phyloP scores from a whole-genome alignment of 2,888 invertebrate species.

The Hipparchia semele region DNA sequence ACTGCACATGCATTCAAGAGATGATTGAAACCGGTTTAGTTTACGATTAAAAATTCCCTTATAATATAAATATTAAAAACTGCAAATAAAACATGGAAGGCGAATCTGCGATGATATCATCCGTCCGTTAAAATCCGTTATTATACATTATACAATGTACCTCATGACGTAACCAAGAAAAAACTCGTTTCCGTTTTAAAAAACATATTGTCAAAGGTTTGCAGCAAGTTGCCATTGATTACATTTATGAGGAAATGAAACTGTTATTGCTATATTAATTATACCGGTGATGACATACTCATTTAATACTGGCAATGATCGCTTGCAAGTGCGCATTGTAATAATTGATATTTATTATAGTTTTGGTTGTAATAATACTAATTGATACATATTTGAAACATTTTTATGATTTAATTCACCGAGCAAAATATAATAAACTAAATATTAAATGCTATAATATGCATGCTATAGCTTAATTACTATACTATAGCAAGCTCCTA shows the following conservation, averaged over 20 bases:
- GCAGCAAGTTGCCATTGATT: not conserved
- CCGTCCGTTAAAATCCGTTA: conserved; percentile 30
- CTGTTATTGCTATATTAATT: conserved; percentile 17
- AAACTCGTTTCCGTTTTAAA: conserved; percentile 7
- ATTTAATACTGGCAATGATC: not conserved
- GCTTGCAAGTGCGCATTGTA: conserved; percentile 14
- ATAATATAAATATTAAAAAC: not conserved
- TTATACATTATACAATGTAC: conserved; percentile 13
- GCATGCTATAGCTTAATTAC: too few relatives aligned
- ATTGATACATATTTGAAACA: not conserved
- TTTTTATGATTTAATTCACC: not conserved
- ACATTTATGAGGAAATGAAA: conserved; percentile 22
- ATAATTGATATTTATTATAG: not conserved
- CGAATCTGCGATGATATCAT: conserved; percentile 4
- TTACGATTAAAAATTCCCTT: not conserved
- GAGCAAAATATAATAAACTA: not conserved
- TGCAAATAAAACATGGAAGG: not conserved
- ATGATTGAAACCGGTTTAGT: too few relatives aligned
- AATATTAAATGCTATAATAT: too few relatives aligned
- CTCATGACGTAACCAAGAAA: conserved; percentile 24
- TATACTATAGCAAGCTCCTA: too few relatives aligned
- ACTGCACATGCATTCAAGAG: too few relatives aligned
- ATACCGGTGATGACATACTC: conserved; percentile 7
- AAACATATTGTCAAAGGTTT: not conserved
- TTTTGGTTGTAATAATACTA: not conserved